These are phyloP conservation scores for Sebastes jordani DNA, from an alignment of 2,797 vertebrate genomes.

Conservation along the genomic window DNA sequence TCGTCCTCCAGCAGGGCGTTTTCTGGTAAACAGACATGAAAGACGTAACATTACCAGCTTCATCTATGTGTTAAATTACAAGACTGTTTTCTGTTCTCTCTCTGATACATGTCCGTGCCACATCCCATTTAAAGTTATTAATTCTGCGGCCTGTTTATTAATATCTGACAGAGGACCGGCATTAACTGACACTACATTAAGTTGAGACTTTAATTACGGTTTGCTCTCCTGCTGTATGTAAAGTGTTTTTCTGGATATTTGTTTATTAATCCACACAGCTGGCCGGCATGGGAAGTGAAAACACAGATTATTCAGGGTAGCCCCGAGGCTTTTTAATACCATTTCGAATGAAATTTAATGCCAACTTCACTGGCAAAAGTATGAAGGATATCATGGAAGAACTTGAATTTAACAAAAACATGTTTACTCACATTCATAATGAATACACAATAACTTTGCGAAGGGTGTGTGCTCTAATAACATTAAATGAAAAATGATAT, in stretches of 20 bases:
- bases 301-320: not conserved
- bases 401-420: not conserved
- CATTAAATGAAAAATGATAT: no score
- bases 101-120: not conserved
- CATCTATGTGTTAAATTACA: no score
- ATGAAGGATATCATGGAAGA: not conserved
- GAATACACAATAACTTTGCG: not conserved
- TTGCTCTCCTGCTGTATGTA: not conserved
- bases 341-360: not conserved
- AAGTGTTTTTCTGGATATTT: not conserved
- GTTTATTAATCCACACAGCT: not conserved
- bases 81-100: not conserved
- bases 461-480: not conserved
- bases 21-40: conserved; percentile 53
- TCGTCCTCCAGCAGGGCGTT: conserved; percentile 96
- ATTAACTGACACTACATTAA: not conserved
- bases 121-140: no score
- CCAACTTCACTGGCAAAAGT: not conserved
- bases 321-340: not conserved
- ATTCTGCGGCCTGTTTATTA: not conserved
- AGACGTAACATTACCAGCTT: no score
- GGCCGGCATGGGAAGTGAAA: not conserved
- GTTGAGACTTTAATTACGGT: no score
- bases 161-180: not conserved
- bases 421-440: not conserved